Evolutionary conservation across 2,113 vertebrate species (phyloP), one percentile per base, ranked within the genome.

Genomic region (Hymenochirus boettgeri): DNA sequence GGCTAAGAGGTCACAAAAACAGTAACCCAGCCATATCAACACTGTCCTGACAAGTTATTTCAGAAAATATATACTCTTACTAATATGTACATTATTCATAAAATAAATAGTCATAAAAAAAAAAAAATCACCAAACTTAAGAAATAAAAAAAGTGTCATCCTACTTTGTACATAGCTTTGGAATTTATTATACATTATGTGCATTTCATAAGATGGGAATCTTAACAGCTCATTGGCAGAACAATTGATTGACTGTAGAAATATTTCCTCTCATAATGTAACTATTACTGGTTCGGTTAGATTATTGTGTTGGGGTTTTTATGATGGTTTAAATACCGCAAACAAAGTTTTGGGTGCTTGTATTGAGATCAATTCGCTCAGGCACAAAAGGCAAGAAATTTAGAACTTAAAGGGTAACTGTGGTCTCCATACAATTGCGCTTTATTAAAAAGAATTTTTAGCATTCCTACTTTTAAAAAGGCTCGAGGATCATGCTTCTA

Each of bases 61-160:
- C 79, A 62, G 86, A 82, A 90, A 90, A 92, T 92, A 93, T 91
- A 92, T 89, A 91, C 82, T 88, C 87, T 92, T 83, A 77, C 90
- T 92, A 91, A 91, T 91, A 94, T 93, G 79, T 90, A 93, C 91
- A 93, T 82, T 83, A 74, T 83, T 80, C 74, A 81, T 84, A 77
- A 90, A 93, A 94, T 94, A 94, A 94, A 94, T 94, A 93, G 89
- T 90, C 83, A 90, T 89, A 85, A 86, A 92, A 90, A 62, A 84
- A 86, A 92, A 90, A 54, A 86, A 83, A 80, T 75, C 80, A 86
- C 86, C 77, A 45, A 79, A 81, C 83, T 86, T 87, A 86, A 90
- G 81, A 83, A 85, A 79, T 80, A 70, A 57, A 79, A 83, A 71
- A 85, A 77, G 82, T 74, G 69, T 74, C 76, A 70, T 74, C 77